Evolutionary conservation across 1,140 invertebrate genomes (phyloP), one percentile per base, ranked within the genome.

Genomic region (Coboldia fuscipes): DNA sequence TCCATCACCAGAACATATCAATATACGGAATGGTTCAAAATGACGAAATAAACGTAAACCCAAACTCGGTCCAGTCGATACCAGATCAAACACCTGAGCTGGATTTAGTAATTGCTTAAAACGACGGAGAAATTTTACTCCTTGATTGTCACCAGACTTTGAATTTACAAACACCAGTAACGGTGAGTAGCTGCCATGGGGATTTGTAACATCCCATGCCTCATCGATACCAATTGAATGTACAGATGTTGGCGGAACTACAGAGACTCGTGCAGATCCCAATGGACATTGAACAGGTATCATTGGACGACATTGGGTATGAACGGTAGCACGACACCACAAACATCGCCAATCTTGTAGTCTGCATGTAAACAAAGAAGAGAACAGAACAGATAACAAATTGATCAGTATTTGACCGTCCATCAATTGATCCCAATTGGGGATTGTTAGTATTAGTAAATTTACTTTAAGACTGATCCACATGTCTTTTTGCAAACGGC

Each of bases 51-150:
- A 63, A 29, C 78, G 65, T 39, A 92, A 61, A 29, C 89, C 89
- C 36, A 90, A 66, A 30, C 80, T 68, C 19, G 92, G 89, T 24
- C 85, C 84, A 10, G 71, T 72, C 8, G 65, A 66, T 40, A 92
- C 90, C 41, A 97, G 72, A 67, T 97, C 90, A 62, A 96, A 97
- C 24, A 97, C 89, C 66, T 97, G 90, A 37, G 88, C 88, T 9
- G 92, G 90, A 64, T 97, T 97, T 21, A 96, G 62, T 30, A 96
- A 67, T 55, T 96, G 90, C 52, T 92, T 93, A 57, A 97, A 94
- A 38, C 89, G 70, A 37, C 88, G 65, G 27, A 97, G 67, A 63
- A 97, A 94, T 58, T 92, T 90, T n/a, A 94, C 74, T 38, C 86
- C 90, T 63, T 90, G 86, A 62, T 94, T 94, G 63, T 96, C 90